A percentile compares a stretch with the other conserved stretches of the same genome.
Evolutionary conservation across 2,113 vertebrate species (phyloP).

Genomic region (Cercopithecus mona): DNA sequence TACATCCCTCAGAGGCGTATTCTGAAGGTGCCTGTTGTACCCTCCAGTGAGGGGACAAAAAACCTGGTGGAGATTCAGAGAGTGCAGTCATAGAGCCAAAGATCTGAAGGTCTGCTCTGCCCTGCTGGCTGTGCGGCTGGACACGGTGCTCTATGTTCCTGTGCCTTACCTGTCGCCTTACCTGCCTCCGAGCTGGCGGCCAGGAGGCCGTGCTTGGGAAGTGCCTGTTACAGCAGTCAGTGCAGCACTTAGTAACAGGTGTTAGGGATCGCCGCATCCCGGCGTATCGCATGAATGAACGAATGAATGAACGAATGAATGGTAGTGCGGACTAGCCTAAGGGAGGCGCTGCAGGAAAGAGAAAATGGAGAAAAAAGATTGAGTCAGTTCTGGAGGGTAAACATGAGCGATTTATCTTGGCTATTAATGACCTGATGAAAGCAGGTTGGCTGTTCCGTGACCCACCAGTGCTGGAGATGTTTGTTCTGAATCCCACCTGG

Average conservation of each 20-base stretch:
- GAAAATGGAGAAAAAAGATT: background rate
- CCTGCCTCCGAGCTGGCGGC: too few relatives aligned
- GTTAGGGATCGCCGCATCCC: too few relatives aligned
- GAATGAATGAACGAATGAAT: too few relatives aligned
- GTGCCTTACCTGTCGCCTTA: too few relatives aligned
- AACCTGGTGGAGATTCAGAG: background rate
- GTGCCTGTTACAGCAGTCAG: too few relatives aligned
- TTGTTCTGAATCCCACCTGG: background rate
- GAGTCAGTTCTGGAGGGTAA: accelerated
- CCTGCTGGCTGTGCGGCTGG: too few relatives aligned
- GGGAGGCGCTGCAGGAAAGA: background rate
- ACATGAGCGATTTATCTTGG: accelerated
- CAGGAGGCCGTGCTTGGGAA: too few relatives aligned
- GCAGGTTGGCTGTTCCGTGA: background rate
- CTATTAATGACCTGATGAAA: accelerated
- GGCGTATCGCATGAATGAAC: too few relatives aligned
- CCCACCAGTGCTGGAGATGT: accelerated
- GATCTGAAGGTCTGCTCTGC: background rate
- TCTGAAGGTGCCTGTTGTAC: background rate
- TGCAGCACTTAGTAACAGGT: too few relatives aligned
- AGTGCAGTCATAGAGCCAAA: accelerated
- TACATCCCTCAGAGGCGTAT: background rate
- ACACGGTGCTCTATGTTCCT: background rate
- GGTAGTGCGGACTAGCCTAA: background rate
- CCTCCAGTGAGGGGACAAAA: too few relatives aligned